Base-by-base conservation (phyloP, 30 jellyfish, hydroid and myxozoan species). In the Aurelia sp. region DNA sequence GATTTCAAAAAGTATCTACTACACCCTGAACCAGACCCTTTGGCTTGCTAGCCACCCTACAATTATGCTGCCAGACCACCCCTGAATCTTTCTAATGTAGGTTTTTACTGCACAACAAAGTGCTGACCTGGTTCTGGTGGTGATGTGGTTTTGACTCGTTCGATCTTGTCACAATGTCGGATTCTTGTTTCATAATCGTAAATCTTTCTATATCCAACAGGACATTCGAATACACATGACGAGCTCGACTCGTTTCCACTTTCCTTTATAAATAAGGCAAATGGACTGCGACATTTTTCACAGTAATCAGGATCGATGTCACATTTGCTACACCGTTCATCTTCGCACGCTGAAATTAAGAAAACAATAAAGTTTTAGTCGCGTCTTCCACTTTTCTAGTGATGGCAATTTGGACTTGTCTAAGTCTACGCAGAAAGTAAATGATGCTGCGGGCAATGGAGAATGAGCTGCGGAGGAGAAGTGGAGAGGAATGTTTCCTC, bases 161-260 rank as follows among this genome's bases (percentile, higher is more conserved):
- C 71, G 24, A 19, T n/a, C 24, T 61, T 19, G 71, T 67, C 78
- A 22, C 55, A 44, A 44, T 44, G 52, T 30, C 48, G 81, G 0
- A 30, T 38, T 76, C 84, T 51, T 83, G 71, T 18, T 19, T 53
- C 57, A 30, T 81, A 68, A 17, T 52, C 80, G 44, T 9, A 81
- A 22, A 63, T 33, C 53, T 50, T 30, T 64, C 55, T 58, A 69
- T 64, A 81, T 10, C 91, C 91, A 8, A 38, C 52, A n/a, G 91
- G 91, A 22, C 91, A 81, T 50, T 47, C 48, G 51, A 67, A 66
- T 3, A 48, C 44, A 59, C 91, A 81, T 12, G 55, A 44, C 0
- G 55, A 44, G 55, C 38, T 18, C 18, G 73, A 40, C 1, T 40
- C 77, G 40, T 57, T 51, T 17, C 64, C 91, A 1, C 58, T 67